These are phyloP conservation scores for Tenualosa thibaudeaui DNA, from an alignment of 2,797 vertebrate genomes.

Conservation along the genomic window DNA sequence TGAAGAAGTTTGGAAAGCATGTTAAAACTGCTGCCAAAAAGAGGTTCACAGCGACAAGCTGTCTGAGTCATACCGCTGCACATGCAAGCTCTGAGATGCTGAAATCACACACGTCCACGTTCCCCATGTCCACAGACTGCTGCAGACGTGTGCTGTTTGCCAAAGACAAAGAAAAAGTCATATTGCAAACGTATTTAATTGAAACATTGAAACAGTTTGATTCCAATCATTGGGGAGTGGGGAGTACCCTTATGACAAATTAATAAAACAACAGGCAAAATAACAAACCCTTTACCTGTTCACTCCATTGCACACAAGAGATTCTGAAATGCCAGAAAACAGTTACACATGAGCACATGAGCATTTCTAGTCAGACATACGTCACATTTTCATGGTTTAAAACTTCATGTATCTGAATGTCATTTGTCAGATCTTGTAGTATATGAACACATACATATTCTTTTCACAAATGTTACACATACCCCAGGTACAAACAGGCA, in stretches of 20 bases:
- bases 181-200: not conserved
- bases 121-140: conserved; percentile 39
- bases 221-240: not conserved
- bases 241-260: not conserved
- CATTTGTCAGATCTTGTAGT: not conserved
- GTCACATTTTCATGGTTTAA: not conserved
- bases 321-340: conserved; percentile 48
- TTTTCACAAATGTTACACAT: not conserved
- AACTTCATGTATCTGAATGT: not conserved
- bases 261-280: not conserved
- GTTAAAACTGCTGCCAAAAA: no score
- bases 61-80: conserved; percentile 56
- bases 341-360: not conserved
- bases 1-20: no score
- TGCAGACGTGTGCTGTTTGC: conserved; percentile 57
- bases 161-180: not conserved
- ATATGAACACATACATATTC: not conserved
- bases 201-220: not conserved
- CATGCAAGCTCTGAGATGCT: conserved; percentile 65
- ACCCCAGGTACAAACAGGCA: no score
- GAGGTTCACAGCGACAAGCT: not conserved
- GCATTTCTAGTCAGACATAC: not conserved
- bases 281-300: conserved; percentile 58
- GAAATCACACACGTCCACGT: conserved; percentile 50
- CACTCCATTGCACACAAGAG: conserved; percentile 54